Base-by-base conservation (phyloP, 1,140 invertebrate genomes). In the Calliopsis andreniformis region DNA sequence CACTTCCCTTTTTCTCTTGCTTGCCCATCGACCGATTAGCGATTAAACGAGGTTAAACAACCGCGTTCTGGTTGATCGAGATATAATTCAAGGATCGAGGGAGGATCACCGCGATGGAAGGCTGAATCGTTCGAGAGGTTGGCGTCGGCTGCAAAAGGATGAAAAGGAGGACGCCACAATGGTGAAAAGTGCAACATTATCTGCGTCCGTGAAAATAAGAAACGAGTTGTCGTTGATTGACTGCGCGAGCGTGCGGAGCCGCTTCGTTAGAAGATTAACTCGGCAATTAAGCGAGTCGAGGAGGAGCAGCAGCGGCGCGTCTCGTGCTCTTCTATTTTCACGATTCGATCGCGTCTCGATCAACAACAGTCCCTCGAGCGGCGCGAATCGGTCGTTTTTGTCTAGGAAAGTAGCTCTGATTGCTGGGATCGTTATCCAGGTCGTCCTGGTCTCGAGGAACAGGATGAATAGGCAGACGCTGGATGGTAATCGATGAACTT, bases 181-280 rank as follows among this genome's bases (percentile, higher is more conserved):
- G n/a, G 23, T 55, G 35, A 45, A 39, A 55, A 68, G 49, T 18
- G 18, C 32, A 28, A 39, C 23, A 35, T 68, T 68, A 68, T 68
- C 49, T 25, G 23, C n/a, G n/a, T 10, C 47, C 47, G 23, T 55
- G 20, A 67, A 53, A 53, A 55, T 67, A 53, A 55, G 32, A 55
- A 75, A 58, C 75, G 45, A 42, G 20, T 59, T 56, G 64, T 81
- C 64, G 79, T 67, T 61, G 55, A 70, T 76, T 59, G 51, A 56
- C 53, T 56, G 67, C 42, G 16, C 58, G 51, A 53, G 51, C 61
- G 59, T 49, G 42, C 47, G 8, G 53, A 32, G 23, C 18, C 5
- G 23, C 14, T 53, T 45, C 14, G 47, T 68, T 68, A 53, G 32
- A 42, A 39, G 49, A 68, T 68, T 68, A 55, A 55, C 47, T 28